Percentiles rank a stretch among this genome's conserved stretches.
phyloP scores from a whole-genome alignment of 2,113 vertebrate genomes.

The Hylia prasina region DNA sequence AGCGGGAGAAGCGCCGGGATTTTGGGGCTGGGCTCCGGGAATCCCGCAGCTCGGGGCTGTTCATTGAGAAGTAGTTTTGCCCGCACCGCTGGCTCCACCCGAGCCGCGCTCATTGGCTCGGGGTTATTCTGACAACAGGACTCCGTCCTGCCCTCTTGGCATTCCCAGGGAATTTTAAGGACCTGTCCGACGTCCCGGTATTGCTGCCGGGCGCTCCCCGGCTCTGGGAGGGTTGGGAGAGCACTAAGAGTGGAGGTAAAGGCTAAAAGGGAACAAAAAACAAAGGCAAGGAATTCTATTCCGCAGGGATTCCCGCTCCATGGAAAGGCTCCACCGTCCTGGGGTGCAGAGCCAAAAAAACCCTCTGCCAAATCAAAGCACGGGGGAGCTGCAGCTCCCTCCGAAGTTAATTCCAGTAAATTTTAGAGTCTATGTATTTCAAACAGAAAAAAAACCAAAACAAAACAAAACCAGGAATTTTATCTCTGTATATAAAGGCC shows the following conservation, averaged over 20 bases:
- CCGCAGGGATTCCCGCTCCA: background rate
- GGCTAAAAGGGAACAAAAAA: background rate
- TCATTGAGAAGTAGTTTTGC: conserved; percentile 73
- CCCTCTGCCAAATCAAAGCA: background rate
- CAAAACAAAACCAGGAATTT: background rate
- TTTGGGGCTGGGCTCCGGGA: background rate
- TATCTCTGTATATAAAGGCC: background rate
- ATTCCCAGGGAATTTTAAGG: background rate
- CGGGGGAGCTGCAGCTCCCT: background rate
- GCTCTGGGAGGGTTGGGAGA: background rate
- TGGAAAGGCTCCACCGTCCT: background rate
- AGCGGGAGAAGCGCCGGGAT: background rate
- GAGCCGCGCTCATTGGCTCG: conserved; percentile 73
- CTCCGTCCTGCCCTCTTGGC: background rate
- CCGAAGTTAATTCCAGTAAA: background rate
- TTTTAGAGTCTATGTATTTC: background rate
- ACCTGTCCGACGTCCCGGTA: background rate
- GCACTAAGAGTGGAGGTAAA: fast-evolving
- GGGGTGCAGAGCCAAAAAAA: background rate
- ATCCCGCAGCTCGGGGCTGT: background rate
- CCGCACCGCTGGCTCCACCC: conserved; percentile 77
- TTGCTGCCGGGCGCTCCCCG: background rate
- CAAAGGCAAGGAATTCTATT: background rate
- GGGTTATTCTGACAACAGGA: conserved; percentile 44
- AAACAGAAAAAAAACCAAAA: background rate